These are phyloP conservation scores for Capromys pilorides DNA, from an alignment of 2,797 vertebrate species.

Conservation along the genomic window DNA sequence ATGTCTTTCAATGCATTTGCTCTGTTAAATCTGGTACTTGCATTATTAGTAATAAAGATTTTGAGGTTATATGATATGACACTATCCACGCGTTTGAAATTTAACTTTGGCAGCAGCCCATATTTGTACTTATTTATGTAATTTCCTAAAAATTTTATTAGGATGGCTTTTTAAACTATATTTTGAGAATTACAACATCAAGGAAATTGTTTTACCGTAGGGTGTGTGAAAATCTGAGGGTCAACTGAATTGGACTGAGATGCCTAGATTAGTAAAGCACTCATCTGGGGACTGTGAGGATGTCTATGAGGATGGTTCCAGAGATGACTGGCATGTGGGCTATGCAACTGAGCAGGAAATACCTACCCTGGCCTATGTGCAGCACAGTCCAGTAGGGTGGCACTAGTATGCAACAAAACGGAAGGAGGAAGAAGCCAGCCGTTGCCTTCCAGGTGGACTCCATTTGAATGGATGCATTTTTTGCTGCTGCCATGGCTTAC, in stretches of 20 bases:
- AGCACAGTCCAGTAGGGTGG: background rate
- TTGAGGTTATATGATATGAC: background rate
- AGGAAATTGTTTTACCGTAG: background rate
- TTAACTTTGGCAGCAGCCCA: background rate
- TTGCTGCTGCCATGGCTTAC: background rate
- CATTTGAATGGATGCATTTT: background rate
- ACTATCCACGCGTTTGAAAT: background rate
- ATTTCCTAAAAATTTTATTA: background rate
- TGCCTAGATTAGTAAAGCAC: background rate
- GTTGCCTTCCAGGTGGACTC: background rate
- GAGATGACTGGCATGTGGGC: background rate
- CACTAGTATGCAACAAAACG: background rate
- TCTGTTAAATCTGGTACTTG: background rate
- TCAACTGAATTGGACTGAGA: background rate
- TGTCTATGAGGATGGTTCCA: background rate
- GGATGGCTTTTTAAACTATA: background rate
- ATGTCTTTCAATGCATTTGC: background rate
- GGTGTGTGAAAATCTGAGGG: background rate
- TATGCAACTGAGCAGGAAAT: background rate
- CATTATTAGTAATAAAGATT: background rate
- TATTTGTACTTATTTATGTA: background rate
- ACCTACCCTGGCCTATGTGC: background rate
- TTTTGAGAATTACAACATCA: background rate
- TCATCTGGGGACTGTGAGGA: background rate
- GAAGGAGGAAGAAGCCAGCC: background rate